phyloP scores from a whole-genome alignment of 2,797 vertebrate species.

The Psittacula derbiana region DNA sequence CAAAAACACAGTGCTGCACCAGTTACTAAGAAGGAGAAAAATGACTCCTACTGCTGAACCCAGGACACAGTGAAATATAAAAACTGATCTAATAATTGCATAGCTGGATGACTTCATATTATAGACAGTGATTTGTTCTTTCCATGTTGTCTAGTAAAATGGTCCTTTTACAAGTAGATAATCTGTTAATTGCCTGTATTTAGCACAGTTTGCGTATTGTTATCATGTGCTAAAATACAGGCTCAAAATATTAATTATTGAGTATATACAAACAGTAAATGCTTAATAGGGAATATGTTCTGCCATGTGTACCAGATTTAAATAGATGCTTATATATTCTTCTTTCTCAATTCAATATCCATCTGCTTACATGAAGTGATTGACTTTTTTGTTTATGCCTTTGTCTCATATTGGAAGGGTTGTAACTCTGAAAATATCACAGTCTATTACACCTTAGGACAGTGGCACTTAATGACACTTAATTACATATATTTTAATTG shows the following conservation, averaged over 20 bases:
- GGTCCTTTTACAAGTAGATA: not conserved
- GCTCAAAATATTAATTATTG: not conserved
- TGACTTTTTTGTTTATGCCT: not conserved
- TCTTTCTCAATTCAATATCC: not conserved
- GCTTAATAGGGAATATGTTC: not conserved
- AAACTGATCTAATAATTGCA: not conserved
- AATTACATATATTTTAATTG: not conserved
- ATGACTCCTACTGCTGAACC: no score
- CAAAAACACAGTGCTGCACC: no score
- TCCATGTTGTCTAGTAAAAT: not conserved
- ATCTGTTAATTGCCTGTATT: not conserved
- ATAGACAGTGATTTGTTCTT: not conserved
- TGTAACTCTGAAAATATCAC: not conserved
- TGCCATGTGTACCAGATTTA: not conserved
- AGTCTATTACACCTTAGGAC: not conserved
- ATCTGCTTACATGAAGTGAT: not conserved
- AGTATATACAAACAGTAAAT: not conserved
- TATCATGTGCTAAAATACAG: not conserved
- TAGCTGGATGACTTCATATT: not conserved
- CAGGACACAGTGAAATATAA: not conserved
- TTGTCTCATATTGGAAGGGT: not conserved
- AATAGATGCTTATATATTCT: accelerated
- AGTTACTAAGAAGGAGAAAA: no score
- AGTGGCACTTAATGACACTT: not conserved
- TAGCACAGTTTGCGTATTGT: not conserved